phyloP scores from a whole-genome alignment of 2,113 vertebrate species.

The Egretta garzetta region DNA sequence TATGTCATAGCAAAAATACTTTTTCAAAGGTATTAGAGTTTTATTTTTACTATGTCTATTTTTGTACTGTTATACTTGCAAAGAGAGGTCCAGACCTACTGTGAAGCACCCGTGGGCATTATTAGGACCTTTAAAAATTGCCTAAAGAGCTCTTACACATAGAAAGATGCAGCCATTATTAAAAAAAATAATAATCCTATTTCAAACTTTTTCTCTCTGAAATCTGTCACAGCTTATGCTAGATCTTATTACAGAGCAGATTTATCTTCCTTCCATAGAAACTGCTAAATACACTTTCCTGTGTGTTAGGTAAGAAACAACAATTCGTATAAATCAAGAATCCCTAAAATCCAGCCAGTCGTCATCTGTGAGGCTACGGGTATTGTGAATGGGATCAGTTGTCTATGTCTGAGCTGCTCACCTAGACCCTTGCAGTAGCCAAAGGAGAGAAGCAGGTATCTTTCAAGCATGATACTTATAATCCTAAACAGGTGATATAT shows the following conservation, averaged over 20 bases:
- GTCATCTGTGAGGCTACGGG: neutral
- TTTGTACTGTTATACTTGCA: neutral
- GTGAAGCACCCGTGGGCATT: neutral
- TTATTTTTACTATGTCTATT: neutral
- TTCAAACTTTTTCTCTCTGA: neutral
- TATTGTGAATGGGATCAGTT: neutral
- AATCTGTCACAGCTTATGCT: neutral
- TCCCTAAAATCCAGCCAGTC: neutral
- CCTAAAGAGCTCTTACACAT: neutral
- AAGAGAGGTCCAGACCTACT: neutral
- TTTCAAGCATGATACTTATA: neutral
- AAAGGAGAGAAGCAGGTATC: neutral
- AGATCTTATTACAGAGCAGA: neutral
- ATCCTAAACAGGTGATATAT: neutral
- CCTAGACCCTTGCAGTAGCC: neutral
- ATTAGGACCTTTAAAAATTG: neutral
- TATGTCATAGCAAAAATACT: neutral
- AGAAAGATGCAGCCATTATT: neutral
- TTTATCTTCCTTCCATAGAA: neutral
- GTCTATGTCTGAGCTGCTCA: neutral
- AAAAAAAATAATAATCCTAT: neutral
- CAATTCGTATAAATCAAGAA: neutral
- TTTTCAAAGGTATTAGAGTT: neutral
- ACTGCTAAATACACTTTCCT: neutral
- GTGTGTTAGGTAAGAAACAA: neutral